A percentile compares a stretch with the other conserved stretches of the same genome.
Conservation (phyloP, 2,888 invertebrate species). For the Drosophila siamana region DNA sequence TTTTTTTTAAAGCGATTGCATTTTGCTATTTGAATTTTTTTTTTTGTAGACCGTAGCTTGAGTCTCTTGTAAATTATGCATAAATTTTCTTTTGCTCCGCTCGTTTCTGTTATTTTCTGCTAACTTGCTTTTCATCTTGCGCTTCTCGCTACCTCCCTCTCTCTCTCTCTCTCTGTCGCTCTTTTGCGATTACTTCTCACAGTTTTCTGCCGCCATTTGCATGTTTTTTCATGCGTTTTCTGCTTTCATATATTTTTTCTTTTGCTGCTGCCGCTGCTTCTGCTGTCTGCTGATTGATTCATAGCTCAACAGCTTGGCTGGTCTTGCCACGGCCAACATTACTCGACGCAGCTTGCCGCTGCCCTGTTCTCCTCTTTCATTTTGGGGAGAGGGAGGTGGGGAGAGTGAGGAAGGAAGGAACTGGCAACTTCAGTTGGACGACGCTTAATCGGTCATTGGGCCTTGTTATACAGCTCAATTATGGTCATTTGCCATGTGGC, state of each 20-base stretch:
- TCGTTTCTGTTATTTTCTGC: neutral
- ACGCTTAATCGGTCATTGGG: slow-evolving; percentile 78
- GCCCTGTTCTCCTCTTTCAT: neutral
- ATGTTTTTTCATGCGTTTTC: slow-evolving; percentile 2
- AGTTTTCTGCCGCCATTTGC: neutral
- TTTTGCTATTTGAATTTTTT: neutral
- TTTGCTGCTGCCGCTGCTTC: neutral
- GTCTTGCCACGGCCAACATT: slow-evolving; percentile 9
- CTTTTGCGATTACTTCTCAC: neutral
- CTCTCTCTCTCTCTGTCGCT: neutral
- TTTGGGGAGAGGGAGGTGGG: neutral
- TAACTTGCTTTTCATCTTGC: neutral
- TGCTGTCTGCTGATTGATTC: slow-evolving; percentile 18
- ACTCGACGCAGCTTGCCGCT: neutral
- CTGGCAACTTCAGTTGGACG: slow-evolving; percentile 24
- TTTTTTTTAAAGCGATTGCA: neutral
- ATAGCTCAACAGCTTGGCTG: slow-evolving; percentile 19
- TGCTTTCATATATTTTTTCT: neutral
- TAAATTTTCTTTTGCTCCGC: neutral
- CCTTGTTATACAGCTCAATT: slow-evolving; percentile 80
- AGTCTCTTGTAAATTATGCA: neutral
- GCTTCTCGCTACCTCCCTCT: too few species aligned
- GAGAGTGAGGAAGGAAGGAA: neutral
- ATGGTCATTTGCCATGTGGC: slow-evolving; percentile 79
- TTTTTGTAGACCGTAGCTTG: neutral